Percentiles rank a stretch among this genome's conserved stretches.
These are phyloP conservation scores for Margarornis squamiger DNA, from an alignment of 2,797 vertebrate species.

Conservation along the genomic window DNA sequence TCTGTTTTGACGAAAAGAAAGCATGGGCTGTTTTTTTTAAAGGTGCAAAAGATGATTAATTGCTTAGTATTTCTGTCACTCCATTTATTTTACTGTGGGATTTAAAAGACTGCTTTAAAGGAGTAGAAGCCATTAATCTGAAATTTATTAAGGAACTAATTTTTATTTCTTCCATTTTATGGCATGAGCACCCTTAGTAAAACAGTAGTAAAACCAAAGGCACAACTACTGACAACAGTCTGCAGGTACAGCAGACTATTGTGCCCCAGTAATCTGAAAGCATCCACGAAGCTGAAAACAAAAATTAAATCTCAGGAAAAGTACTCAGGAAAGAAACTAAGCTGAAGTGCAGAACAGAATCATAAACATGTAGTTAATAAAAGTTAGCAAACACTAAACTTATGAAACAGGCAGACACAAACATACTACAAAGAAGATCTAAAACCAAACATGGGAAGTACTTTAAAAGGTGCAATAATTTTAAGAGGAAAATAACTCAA, in stretches of 20 bases:
- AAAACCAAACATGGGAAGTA: background rate
- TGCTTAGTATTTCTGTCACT: background rate
- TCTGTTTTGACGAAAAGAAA: background rate
- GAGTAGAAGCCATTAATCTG: background rate
- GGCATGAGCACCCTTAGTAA: background rate
- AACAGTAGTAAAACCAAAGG: background rate
- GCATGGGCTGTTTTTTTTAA: background rate
- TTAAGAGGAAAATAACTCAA: background rate
- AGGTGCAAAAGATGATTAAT: background rate
- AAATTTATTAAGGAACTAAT: background rate
- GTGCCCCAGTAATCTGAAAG: background rate
- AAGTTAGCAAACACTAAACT: background rate
- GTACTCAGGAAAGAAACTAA: background rate
- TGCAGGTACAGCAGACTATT: background rate
- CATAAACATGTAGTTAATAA: background rate
- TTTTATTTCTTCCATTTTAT: background rate
- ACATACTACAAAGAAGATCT: background rate
- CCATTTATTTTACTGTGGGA: background rate
- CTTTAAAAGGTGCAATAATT: background rate
- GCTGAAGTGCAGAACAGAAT: background rate
- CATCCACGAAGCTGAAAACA: background rate
- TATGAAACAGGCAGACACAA: background rate
- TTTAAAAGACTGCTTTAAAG: background rate
- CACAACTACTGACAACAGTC: background rate
- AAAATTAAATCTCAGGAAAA: background rate